Percentiles rank a stretch among this genome's conserved stretches.
Evolutionary conservation across 2,113 vertebrate species (phyloP).

Genomic region (Sinocyclocheilus anshuiensis): DNA sequence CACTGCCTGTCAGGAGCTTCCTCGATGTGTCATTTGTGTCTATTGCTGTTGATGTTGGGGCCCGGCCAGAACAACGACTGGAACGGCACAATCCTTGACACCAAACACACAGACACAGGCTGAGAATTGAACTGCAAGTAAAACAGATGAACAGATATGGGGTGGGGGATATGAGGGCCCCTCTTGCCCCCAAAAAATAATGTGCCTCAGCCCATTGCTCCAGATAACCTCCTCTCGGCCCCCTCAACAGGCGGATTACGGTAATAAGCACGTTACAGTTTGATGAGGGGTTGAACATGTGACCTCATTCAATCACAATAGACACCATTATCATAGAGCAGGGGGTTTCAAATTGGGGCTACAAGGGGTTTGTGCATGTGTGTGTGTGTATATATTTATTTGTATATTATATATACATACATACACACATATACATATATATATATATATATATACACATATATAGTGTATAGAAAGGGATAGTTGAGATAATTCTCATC

Average conservation of each 20-base stretch:
- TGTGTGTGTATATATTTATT: no score
- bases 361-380: no score
- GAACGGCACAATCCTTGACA: not conserved
- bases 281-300: not conserved
- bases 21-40: not conserved
- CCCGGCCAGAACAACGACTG: not conserved
- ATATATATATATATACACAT: no score
- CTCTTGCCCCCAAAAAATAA: not conserved
- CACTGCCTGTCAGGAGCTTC: not conserved
- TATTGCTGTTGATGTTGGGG: not conserved
- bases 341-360: no score
- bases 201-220: not conserved
- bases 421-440: no score
- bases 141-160: not conserved
- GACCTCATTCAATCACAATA: no score
- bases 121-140: not conserved
- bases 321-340: no score
- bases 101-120: not conserved
- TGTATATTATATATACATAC: no score
- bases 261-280: slow-evolving; percentile 3
- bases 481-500: no score
- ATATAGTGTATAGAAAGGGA: no score
- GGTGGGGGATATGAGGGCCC: not conserved
- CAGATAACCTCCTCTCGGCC: not conserved
- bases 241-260: not conserved